A percentile compares a stretch with the other conserved stretches of the same genome.
phyloP scores from a whole-genome alignment of 2,797 vertebrate species.

The Sebastes hopkinsi region DNA sequence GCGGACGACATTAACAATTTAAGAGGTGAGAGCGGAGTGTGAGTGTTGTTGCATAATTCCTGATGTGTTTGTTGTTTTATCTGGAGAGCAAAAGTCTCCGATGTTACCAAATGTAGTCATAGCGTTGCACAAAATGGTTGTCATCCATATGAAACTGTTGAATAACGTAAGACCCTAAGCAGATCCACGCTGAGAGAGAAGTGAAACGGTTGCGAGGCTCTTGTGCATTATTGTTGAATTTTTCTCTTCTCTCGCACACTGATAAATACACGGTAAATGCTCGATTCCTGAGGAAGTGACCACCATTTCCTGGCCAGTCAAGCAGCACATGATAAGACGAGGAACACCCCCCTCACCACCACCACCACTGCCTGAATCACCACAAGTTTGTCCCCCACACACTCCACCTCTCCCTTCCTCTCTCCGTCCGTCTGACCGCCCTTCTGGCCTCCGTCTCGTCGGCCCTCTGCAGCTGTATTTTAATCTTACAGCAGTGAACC shows the following conservation, averaged over 20 bases:
- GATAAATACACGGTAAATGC: constrained; percentile 13
- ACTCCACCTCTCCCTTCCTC: constrained; percentile 62
- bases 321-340: constrained; percentile 58
- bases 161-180: background rate
- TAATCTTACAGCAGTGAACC: constrained; percentile 8
- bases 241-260: background rate
- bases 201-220: background rate
- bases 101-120: background rate
- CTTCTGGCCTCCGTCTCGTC: constrained; percentile 25
- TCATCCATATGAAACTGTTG: background rate
- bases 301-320: constrained; percentile 57
- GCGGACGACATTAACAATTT: constrained; percentile 22
- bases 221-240: background rate
- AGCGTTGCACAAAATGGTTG: background rate
- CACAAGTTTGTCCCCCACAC: background rate
- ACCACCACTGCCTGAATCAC: background rate
- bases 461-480: constrained; percentile 2
- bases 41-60: constrained; percentile 6
- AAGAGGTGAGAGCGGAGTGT: background rate
- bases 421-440: constrained; percentile 31
- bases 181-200: background rate
- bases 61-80: constrained; percentile 14
- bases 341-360: background rate
- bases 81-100: background rate
- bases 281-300: constrained; percentile 64